These are phyloP conservation scores for Pitangus sulphuratus DNA, from an alignment of 2,797 vertebrate species.

Conservation along the genomic window DNA sequence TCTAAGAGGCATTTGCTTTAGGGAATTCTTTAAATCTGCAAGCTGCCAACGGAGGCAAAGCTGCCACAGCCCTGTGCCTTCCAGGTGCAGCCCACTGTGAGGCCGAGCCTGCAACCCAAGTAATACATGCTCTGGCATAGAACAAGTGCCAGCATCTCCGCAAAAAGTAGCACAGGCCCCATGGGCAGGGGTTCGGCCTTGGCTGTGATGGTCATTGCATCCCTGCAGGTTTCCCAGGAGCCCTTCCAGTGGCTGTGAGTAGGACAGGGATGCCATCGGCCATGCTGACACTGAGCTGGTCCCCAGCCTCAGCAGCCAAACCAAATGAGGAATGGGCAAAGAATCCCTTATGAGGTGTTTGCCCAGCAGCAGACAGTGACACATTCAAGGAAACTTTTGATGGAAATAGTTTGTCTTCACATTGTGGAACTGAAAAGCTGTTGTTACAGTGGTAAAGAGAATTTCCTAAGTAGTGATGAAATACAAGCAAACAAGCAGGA, in stretches of 20 bases:
- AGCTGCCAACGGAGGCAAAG: neutral
- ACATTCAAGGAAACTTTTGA: neutral
- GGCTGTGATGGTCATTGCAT: neutral
- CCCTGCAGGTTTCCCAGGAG: neutral
- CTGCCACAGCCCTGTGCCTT: neutral
- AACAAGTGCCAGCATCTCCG: rapidly evolving
- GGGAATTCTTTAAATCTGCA: neutral
- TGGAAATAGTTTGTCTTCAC: neutral
- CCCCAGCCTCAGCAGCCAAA: neutral
- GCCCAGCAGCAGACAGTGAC: neutral
- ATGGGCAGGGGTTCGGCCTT: neutral
- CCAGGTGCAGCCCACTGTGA: neutral
- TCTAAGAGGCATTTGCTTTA: neutral
- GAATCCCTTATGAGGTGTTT: neutral
- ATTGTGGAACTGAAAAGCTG: neutral
- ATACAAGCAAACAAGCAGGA: neutral
- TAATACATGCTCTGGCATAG: neutral
- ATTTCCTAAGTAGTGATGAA: neutral
- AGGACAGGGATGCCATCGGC: neutral
- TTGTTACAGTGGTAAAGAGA: neutral
- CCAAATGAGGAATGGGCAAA: neutral
- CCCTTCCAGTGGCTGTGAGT: neutral
- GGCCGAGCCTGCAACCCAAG: neutral
- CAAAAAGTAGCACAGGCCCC: neutral
- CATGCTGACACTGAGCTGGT: rapidly evolving